Base-by-base conservation (phyloP, 2,113 vertebrate genomes). In the Cyprinodon brontotheroides region DNA sequence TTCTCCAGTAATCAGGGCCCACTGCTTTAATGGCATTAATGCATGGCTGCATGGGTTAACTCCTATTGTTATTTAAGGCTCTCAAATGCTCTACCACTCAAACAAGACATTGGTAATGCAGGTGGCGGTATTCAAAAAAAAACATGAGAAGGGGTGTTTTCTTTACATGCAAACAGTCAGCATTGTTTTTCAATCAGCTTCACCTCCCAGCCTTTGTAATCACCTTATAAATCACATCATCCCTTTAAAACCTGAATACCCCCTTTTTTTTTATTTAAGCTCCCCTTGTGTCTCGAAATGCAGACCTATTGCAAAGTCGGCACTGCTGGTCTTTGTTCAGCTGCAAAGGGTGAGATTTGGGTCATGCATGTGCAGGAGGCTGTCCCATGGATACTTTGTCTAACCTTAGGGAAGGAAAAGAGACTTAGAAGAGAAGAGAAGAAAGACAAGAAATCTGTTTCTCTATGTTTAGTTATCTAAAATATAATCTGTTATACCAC, bases 221-320 rank as follows among this genome's bases (percentile, higher is more conserved):
- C 87, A 78, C 84, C 90, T 79, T 81, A 78, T 87, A 93, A 93
- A 92, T 94, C 87, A 91, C 93, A 91, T 91, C 90, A 91, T 87
- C 85, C 87, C 83, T 88, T 92, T 87, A 91, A 93, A 93, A 83
- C 86, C 53, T 68, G 29, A 89, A 61, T 74, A 81, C 87, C 74
- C 71, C 48, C 63, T 80, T 77, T 85, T 29, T 29, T 29, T 29
- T 29, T 29, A 29, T 29, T 87, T 81, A 87, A 92, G 87, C 87
- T 85, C 68, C 74, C 79, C 89, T 50, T 79, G 78, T 47, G 67
- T 74, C 75, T 86, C 78, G 84, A 74, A 91, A 82, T 83, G 86
- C 75, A 87, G 90, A 86, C 92, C 88, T 79, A 70, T 77, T 78
- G 87, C 66, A 83, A 20, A 67, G 76, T 78, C 73, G 53, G 72